Evolutionary conservation across 2,113 vertebrate species (phyloP), one percentile per base, ranked within the genome.

Genomic region (Podocnemis expansa): DNA sequence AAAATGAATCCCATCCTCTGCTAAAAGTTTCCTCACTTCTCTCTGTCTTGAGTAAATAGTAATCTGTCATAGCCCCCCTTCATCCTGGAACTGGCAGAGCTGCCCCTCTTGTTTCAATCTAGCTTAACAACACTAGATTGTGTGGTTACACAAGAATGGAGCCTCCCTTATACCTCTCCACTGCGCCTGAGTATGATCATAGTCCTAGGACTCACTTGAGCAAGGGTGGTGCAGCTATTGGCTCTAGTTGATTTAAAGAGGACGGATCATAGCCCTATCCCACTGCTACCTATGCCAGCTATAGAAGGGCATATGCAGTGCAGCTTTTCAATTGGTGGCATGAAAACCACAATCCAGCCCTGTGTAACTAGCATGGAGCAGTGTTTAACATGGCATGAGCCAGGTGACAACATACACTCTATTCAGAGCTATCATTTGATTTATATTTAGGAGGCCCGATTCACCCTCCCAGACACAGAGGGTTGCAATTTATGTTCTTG

Each of bases 381-480:
- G 3, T 0, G 0, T 19, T 24, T 43, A 43, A 51, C 5, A 27
- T 45, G 38, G 24, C 76, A 54, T 0, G 0, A 52, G 79, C 34
- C 12, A 84, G 25, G 2, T 38, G 24, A 4, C 12, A 79, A n/a
- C n/a, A n/a, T n/a, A n/a, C n/a, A n/a, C n/a, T n/a, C n/a, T n/a
- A n/a, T n/a, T n/a, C n/a, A n/a, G n/a, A n/a, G n/a, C 41, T 96
- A 70, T 38, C 8, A 38, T 70, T 85, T 89, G 87, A 82, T 82
- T 92, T 97, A 93, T 85, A 89, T 90, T 38, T 70, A 70, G n/a
- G 34, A 70, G 63, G 63, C n/a, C 56, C 87, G 73, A 85, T 73
- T 82, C 94, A 96, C 93, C 92, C 93, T 93, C 75, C 88, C 54
- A 85, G 70, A 54, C 88, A 89, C 45, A 89, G 85, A n/a, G 87